Conservation (phyloP, 2,113 vertebrate genomes). For the Gambusia holbrooki region DNA sequence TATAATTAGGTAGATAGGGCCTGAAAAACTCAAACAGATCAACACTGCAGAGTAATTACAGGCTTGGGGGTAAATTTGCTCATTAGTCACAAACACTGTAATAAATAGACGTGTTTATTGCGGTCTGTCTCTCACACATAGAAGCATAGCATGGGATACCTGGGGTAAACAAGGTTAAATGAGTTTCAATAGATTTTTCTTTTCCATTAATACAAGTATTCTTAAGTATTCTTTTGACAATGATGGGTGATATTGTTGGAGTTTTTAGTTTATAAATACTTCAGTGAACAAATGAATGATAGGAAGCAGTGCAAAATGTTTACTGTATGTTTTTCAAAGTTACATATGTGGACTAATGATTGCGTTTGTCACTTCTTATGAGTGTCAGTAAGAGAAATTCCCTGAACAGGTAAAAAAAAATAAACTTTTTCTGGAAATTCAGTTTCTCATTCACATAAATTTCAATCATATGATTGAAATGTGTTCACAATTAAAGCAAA, state of each 20-base stretch:
- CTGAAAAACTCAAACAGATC: slow-evolving; percentile 1
- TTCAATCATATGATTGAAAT: background rate
- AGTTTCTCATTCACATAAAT: background rate
- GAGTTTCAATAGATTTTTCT: background rate
- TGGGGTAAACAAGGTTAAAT: slow-evolving; percentile 20
- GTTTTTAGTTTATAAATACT: slow-evolving; percentile 2
- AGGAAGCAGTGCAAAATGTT: background rate
- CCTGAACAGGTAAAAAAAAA: background rate
- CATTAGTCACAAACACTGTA: slow-evolving; percentile 3
- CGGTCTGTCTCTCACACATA: background rate
- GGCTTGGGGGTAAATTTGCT: slow-evolving; percentile 13
- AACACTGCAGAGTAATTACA: slow-evolving; percentile 5
- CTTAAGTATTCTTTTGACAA: slow-evolving; percentile 16
- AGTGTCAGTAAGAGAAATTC: background rate
- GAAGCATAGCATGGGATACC: slow-evolving; percentile 12
- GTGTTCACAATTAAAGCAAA: background rate
- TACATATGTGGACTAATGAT: background rate
- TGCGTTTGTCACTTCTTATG: background rate
- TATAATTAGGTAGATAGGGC: slow-evolving; percentile 18
- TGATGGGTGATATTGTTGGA: slow-evolving; percentile 1
- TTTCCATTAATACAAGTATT: slow-evolving; percentile 1
- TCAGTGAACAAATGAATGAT: background rate
- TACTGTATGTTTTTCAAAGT: background rate
- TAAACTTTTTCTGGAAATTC: background rate
- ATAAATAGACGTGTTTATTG: slow-evolving; percentile 7